These are phyloP conservation scores for Semaprochilodus insignis DNA, from an alignment of 2,797 vertebrate species.

Conservation along the genomic window DNA sequence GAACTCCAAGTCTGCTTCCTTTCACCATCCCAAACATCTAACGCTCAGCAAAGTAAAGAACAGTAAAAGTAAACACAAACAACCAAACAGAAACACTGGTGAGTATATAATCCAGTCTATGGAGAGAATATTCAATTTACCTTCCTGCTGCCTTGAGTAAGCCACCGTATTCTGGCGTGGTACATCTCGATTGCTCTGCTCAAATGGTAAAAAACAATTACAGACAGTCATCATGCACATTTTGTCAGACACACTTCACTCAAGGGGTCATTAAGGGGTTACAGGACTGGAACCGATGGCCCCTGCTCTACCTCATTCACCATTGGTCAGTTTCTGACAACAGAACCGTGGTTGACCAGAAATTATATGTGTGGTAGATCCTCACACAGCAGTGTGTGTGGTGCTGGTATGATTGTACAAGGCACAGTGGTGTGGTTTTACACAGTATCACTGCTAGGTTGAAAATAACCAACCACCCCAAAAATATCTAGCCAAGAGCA, in stretches of 20 bases:
- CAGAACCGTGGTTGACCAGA: no score
- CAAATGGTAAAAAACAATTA: conserved; percentile 13
- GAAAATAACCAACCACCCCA: no score
- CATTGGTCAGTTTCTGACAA: no score
- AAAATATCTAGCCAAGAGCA: neutral
- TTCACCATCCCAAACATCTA: conserved; percentile 83
- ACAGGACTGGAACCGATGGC: no score
- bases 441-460: no score
- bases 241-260: no score
- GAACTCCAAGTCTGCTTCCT: conserved; percentile 75
- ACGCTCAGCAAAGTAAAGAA: neutral
- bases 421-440: neutral
- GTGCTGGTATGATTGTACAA: no score
- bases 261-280: no score
- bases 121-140: conserved; percentile 63
- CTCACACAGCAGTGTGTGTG: no score
- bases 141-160: conserved; percentile 81
- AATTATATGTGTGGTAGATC: no score
- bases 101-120: neutral
- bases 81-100: neutral
- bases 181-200: conserved; percentile 66
- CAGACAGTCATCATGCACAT: neutral
- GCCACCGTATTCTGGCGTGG: conserved; percentile 77
- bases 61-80: neutral
- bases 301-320: no score